A percentile compares a stretch with the other conserved stretches of the same genome.
phyloP scores from a whole-genome alignment of 2,113 vertebrate species.

The Neogale vison region DNA sequence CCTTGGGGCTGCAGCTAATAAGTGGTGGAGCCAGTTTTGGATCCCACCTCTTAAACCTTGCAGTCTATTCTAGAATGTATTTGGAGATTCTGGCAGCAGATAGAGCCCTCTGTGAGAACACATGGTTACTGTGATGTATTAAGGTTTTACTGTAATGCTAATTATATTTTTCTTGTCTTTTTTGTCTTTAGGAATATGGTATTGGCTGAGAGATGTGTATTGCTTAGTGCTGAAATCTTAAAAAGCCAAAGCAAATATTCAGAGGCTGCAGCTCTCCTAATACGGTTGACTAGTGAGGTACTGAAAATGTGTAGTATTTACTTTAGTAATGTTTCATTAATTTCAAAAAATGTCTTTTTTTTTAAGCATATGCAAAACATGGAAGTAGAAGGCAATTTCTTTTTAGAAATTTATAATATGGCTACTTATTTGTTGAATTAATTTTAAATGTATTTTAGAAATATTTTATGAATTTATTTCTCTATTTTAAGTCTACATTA shows the following conservation, averaged over 20 bases:
- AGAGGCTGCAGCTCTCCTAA: constrained; percentile 96
- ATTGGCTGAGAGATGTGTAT: constrained; percentile 95
- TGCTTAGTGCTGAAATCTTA: constrained; percentile 96
- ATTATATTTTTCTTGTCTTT: constrained; percentile 57
- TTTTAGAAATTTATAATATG: neutral
- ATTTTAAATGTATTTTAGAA: constrained; percentile 37
- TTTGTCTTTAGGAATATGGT: constrained; percentile 91
- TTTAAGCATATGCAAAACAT: neutral
- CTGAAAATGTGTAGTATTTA: constrained; percentile 59
- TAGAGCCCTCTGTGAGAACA: neutral
- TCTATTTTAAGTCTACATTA: neutral
- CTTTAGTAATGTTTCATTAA: neutral
- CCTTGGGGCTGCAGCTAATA: neutral
- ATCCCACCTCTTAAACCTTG: neutral
- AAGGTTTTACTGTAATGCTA: constrained; percentile 28
- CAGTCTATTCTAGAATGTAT: neutral
- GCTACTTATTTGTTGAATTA: constrained; percentile 11
- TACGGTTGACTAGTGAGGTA: constrained; percentile 99
- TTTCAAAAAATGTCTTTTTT: neutral
- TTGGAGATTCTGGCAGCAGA: neutral
- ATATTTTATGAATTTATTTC: neutral
- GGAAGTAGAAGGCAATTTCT: neutral
- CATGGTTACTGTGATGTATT: neutral
- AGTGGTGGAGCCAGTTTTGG: neutral
- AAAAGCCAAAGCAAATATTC: constrained; percentile 98